Evolutionary conservation across 2,797 vertebrate genomes (phyloP), one percentile per base, ranked within the genome.

Genomic region (Epinephelus awoara): DNA sequence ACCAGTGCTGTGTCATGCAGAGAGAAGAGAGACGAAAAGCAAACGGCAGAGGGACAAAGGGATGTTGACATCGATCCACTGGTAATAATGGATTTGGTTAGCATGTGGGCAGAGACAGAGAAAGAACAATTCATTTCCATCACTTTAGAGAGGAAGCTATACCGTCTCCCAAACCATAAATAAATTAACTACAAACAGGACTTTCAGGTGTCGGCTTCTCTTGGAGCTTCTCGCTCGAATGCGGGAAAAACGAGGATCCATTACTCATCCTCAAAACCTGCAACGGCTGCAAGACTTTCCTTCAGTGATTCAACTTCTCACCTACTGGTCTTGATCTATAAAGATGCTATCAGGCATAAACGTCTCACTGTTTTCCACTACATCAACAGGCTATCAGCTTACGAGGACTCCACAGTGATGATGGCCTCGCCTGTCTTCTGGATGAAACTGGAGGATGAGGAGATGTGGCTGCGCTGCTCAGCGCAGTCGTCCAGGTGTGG

Each of bases 321-420:
- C 86, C 66, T 80, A 64, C 87, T 80, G 14, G 80, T 80, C 83
- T 85, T 73, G 76, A 85, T 69, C 78, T 50, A 42, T 27, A 34
- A 66, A 55, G 61, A 77, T 17, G 72, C 70, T 27, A 13, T 57
- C 29, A 12, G 58, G 34, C 55, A 65, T 46, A 46, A 77, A 59
- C 68, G 56, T 67, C 83, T 67, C 65, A 34, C 72, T 42, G 64
- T 54, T 50, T 27, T 13, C 59, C 40, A 42, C 27, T 63, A 18
- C 12, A 3, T 52, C 56, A 9, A 5, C 40, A 42, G 19, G 56
- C 69, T 27, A 54, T 47, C 38, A 34, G 29, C 71, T 92, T 93
- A 95, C 21, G 87, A 91, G 46, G 90, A 89, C 84, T 94, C 88
- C 78, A 93, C 68, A 12, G 89, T 82, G 79, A 94, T 63, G 63